A percentile compares a stretch with the other conserved stretches of the same genome.
Evolutionary conservation across 2,113 vertebrate genomes (phyloP).

Genomic region (Prionailurus viverrinus): DNA sequence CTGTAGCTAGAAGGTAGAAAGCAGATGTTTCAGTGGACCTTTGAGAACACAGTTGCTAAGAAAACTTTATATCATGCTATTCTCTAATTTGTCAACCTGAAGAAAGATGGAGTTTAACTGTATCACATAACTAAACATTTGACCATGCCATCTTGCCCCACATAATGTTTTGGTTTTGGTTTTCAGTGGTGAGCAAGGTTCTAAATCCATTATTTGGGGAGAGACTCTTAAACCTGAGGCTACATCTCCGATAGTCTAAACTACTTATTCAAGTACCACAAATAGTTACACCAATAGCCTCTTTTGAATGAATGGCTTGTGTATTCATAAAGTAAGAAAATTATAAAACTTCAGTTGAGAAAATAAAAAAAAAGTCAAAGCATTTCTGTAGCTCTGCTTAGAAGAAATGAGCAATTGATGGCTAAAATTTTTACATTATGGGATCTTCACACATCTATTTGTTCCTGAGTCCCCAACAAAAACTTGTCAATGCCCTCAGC

Average conservation of each 20-base stretch:
- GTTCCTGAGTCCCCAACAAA: background rate
- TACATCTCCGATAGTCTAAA: background rate
- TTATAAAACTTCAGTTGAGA: background rate
- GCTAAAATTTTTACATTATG: background rate
- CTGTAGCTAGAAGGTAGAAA: background rate
- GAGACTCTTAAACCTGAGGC: background rate
- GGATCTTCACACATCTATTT: background rate
- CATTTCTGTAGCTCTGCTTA: background rate
- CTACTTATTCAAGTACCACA: background rate
- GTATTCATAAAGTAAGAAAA: background rate
- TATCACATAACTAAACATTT: background rate
- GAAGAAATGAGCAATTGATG: background rate
- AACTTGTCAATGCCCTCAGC: background rate
- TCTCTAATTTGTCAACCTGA: background rate
- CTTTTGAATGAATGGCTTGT: background rate
- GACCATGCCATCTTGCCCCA: background rate
- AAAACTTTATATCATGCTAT: background rate
- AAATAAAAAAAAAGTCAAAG: background rate
- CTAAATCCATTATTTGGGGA: background rate
- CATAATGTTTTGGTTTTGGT: background rate
- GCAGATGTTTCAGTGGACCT: background rate
- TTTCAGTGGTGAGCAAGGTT: background rate
- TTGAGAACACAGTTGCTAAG: background rate
- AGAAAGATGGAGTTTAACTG: background rate
- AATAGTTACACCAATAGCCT: background rate